Conservation (phyloP, 2,888 invertebrate species). For the Dolichomitus sp. region DNA sequence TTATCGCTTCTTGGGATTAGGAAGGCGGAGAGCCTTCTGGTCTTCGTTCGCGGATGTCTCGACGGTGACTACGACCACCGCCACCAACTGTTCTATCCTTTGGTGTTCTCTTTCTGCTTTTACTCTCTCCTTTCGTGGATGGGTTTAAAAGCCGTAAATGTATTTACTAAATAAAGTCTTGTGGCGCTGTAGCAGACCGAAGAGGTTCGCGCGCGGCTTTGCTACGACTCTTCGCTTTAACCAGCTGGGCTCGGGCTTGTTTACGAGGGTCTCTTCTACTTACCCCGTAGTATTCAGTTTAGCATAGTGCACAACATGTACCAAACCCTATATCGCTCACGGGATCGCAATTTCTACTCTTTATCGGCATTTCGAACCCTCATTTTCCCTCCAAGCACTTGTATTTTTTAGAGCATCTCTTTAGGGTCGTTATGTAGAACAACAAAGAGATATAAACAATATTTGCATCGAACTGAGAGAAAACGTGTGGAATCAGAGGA, state of each 20-base stretch:
- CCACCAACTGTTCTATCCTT: constrained; percentile 34
- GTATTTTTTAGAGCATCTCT: not conserved
- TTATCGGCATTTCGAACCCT: constrained; percentile 12
- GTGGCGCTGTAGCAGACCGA: constrained; percentile 14
- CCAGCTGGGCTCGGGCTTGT: constrained; percentile 51
- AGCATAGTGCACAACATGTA: not conserved
- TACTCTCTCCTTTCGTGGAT: constrained; percentile 24
- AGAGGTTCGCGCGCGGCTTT: constrained; percentile 22
- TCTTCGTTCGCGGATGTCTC: constrained; percentile 55
- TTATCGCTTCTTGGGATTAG: constrained; percentile 67
- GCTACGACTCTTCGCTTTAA: constrained; percentile 38
- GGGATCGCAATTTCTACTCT: constrained; percentile 9
- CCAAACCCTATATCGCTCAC: not conserved
- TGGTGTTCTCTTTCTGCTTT: constrained; percentile 17
- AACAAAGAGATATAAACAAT: not conserved
- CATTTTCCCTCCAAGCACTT: not conserved
- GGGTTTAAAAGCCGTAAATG: constrained; percentile 63
- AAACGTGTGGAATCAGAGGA: not conserved
- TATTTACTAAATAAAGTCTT: constrained; percentile 65
- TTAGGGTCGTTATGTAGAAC: not conserved
- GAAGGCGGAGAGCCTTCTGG: constrained; percentile 53
- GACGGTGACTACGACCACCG: constrained; percentile 11
- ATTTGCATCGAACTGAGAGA: not conserved
- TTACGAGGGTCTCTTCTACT: constrained; percentile 39
- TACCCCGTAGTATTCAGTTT: constrained; percentile 16